A percentile compares a stretch with the other conserved stretches of the same genome.
Conservation (phyloP, 2,113 vertebrate species). For the Eleginops maclovinus region DNA sequence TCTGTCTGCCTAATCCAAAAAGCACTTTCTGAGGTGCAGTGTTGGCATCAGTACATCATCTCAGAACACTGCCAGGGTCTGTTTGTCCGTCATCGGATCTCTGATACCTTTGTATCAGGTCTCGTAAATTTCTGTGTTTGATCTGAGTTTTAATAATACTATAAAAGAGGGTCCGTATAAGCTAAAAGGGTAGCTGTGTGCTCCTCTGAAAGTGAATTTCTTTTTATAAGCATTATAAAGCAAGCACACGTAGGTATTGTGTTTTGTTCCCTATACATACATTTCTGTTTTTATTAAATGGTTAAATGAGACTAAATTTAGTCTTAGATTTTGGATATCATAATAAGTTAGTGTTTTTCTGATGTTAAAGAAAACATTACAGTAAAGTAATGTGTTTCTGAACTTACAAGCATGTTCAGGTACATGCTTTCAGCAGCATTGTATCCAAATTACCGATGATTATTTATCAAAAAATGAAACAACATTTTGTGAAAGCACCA, state of each 20-base stretch:
- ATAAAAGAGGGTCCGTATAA: background rate
- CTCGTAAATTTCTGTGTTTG: slow-evolving; percentile 35
- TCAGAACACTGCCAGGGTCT: slow-evolving; percentile 58
- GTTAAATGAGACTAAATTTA: no score
- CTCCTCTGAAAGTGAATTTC: background rate
- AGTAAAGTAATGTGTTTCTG: no score
- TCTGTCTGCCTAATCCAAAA: slow-evolving; percentile 69
- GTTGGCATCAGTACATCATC: slow-evolving; percentile 61
- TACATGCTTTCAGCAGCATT: no score
- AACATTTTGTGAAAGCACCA: no score
- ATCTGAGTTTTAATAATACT: slow-evolving; percentile 40
- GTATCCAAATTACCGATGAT: no score
- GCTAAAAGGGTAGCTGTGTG: background rate
- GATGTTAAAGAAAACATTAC: background rate
- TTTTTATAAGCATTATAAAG: background rate
- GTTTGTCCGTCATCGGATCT: slow-evolving; percentile 43
- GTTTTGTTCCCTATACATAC: no score
- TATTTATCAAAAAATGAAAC: no score
- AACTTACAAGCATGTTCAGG: no score
- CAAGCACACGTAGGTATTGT: no score
- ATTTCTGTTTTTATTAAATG: no score
- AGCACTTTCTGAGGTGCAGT: slow-evolving; percentile 69
- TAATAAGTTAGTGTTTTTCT: background rate
- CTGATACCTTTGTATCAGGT: slow-evolving; percentile 54
- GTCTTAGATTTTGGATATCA: background rate